A percentile compares a stretch with the other conserved stretches of the same genome.
Evolutionary conservation across 2,888 invertebrate genomes (phyloP).

Genomic region (Pardosa pseudoannulata): DNA sequence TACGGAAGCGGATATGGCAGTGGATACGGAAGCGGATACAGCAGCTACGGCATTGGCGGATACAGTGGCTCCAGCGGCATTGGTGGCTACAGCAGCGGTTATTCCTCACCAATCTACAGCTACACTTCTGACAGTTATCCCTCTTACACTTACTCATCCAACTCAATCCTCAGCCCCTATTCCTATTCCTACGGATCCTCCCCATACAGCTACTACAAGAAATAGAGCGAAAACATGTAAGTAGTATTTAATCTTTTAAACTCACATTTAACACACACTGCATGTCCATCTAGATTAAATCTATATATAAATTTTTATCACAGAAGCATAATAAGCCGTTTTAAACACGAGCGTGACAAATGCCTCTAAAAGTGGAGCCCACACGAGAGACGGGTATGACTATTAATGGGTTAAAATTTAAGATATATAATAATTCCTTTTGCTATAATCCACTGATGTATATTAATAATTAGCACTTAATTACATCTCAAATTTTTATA

Average conservation of each 20-base stretch:
- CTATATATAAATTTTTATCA: too few relatives aligned
- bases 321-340: too few relatives aligned
- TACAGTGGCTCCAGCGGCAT: background rate
- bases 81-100: background rate
- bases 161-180: constrained; percentile 32
- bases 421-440: too few relatives aligned
- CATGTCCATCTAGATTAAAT: too few relatives aligned
- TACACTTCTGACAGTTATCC: constrained; percentile 41
- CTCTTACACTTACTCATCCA: constrained; percentile 59
- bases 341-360: too few relatives aligned
- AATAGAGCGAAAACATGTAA: constrained; percentile 31
- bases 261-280: too few relatives aligned
- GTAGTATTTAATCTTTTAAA: background rate
- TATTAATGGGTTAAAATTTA: too few relatives aligned
- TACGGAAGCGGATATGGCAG: background rate
- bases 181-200: constrained; percentile 44
- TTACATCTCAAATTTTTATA: too few relatives aligned
- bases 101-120: constrained; percentile 37
- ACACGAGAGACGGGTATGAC: too few relatives aligned
- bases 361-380: too few relatives aligned
- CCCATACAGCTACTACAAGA: constrained; percentile 51
- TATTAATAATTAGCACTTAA: too few relatives aligned
- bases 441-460: too few relatives aligned
- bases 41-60: background rate
- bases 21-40: background rate